phyloP scores from a whole-genome alignment of 92 coral and sea anemone species.

The Zoanthus sociatus region DNA sequence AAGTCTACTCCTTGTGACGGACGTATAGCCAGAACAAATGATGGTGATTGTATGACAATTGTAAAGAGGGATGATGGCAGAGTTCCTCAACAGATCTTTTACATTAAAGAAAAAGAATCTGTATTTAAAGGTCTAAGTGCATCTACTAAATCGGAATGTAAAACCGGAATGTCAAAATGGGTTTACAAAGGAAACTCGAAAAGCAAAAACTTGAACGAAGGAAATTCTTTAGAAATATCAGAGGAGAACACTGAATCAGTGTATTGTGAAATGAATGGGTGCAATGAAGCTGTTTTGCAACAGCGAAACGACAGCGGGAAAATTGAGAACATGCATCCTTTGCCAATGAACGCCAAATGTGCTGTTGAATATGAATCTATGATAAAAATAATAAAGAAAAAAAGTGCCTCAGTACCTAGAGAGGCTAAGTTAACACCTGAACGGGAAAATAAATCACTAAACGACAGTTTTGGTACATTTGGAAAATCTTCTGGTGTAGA shows the following conservation, averaged over 20 bases:
- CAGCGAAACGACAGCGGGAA: background rate
- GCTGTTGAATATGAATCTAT: slow-evolving; percentile 43
- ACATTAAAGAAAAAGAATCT: slow-evolving; percentile 35
- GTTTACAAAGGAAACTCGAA: slow-evolving; percentile 44
- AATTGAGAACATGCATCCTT: slow-evolving; percentile 1
- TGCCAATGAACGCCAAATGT: slow-evolving; percentile 14
- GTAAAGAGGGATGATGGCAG: slow-evolving; percentile 2
- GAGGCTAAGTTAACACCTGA: slow-evolving; percentile 3
- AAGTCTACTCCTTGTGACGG: slow-evolving; percentile 41
- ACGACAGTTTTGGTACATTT: background rate
- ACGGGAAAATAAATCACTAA: background rate
- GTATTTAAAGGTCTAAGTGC: slow-evolving; percentile 8
- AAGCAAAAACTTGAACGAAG: background rate
- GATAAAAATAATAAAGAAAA: slow-evolving; percentile 43
- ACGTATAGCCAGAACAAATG: background rate
- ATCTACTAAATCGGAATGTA: background rate
- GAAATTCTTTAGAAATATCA: background rate
- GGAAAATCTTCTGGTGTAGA: background rate
- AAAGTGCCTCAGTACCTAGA: slow-evolving; percentile 39
- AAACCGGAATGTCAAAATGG: slow-evolving; percentile 50
- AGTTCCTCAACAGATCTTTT: slow-evolving; percentile 20
- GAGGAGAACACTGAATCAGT: background rate
- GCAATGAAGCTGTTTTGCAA: slow-evolving; percentile 6
- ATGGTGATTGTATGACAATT: slow-evolving; percentile 32
- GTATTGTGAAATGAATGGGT: slow-evolving; percentile 37